These are phyloP conservation scores for Leptodactylus fallax DNA, from an alignment of 2,797 vertebrate species.

Conservation along the genomic window DNA sequence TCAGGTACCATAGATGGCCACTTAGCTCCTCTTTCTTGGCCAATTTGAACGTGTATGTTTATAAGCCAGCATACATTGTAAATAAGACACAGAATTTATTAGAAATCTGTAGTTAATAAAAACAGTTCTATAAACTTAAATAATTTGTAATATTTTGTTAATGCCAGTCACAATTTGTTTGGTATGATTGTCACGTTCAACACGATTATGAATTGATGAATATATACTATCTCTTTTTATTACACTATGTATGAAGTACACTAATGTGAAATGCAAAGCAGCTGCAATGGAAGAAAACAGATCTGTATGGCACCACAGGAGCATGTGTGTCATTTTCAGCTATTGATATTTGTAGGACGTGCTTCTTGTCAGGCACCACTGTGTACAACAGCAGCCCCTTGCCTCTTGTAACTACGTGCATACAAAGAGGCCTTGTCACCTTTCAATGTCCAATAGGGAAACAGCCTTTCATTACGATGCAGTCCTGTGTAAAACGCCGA, in stretches of 20 bases:
- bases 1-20: no score
- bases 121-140: no score
- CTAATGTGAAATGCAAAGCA: background rate
- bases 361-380: slow-evolving; percentile 9
- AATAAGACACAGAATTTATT: no score
- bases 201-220: background rate
- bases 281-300: background rate
- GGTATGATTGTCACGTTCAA: background rate
- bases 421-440: slow-evolving; percentile 43
- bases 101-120: no score
- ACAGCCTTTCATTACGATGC: slow-evolving; percentile 36
- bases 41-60: no score
- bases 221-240: background rate
- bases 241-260: background rate
- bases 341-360: slow-evolving; percentile 21
- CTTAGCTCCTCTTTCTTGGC: no score
- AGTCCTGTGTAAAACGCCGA: slow-evolving; percentile 16
- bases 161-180: no score
- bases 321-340: background rate
- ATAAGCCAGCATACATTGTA: no score
- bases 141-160: no score
- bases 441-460: slow-evolving; percentile 23
- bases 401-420: background rate
- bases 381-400: slow-evolving; percentile 16
- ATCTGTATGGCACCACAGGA: background rate